These are phyloP conservation scores for Torymus aiolomorphi DNA, from an alignment of 2,888 invertebrate species.

Conservation along the genomic window DNA sequence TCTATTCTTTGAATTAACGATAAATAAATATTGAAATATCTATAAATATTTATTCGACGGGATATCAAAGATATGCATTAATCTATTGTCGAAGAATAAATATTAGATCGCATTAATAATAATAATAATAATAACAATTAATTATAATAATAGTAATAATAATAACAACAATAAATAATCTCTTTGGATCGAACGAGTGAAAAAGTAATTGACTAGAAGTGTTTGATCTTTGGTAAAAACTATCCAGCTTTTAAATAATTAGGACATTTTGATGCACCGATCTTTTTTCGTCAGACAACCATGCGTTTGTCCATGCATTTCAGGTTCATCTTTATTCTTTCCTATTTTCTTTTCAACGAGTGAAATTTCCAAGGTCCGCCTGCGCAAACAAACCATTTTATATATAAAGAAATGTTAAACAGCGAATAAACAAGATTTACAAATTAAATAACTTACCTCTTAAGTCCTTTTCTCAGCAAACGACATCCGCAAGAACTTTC, in stretches of 20 bases:
- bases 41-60: too few species aligned
- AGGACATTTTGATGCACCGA: constrained; percentile 15
- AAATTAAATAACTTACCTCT: too few species aligned
- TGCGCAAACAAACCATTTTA: neutral
- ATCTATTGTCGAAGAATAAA: too few species aligned
- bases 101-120: too few species aligned
- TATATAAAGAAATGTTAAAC: neutral
- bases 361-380: constrained; percentile 23
- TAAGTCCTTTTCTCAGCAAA: neutral
- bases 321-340: neutral
- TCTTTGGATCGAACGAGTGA: too few species aligned
- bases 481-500: constrained; percentile 45
- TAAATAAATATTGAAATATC: too few species aligned
- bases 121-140: too few species aligned
- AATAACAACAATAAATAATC: too few species aligned
- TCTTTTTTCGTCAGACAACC: constrained; percentile 11
- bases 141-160: too few species aligned
- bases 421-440: neutral
- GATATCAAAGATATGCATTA: too few species aligned
- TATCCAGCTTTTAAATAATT: neutral
- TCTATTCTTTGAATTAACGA: too few species aligned
- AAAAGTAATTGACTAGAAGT: constrained; percentile 9
- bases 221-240: constrained; percentile 3
- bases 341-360: constrained; percentile 1
- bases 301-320: neutral